Conservation (phyloP, 1,140 invertebrate genomes). For the Cyclina sinensis region DNA sequence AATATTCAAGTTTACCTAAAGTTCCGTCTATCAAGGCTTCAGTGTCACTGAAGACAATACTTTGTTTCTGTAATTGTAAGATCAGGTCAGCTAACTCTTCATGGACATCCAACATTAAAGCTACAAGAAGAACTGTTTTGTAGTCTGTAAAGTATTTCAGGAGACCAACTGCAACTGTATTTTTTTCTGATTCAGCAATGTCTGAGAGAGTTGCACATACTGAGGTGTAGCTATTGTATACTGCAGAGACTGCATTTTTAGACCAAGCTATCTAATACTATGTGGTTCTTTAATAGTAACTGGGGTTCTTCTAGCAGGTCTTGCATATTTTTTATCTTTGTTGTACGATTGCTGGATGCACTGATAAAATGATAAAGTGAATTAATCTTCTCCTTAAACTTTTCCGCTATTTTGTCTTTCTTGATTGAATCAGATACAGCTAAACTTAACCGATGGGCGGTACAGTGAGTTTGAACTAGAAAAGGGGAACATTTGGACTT, state of each 20-base stretch:
- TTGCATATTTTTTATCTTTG: constrained; percentile 48
- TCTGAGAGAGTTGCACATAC: neutral
- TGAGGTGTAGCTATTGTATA: neutral
- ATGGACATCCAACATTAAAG: constrained; percentile 51
- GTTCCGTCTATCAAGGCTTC: neutral
- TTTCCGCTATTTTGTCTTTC: constrained; percentile 32
- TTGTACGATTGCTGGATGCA: constrained; percentile 27
- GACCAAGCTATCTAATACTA: constrained; percentile 29
- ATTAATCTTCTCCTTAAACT: constrained; percentile 56
- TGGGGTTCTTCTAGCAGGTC: constrained; percentile 40
- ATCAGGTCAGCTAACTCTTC: constrained; percentile 18
- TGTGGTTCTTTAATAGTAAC: constrained; percentile 35
- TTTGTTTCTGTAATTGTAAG: constrained; percentile 16
- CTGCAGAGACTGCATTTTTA: constrained; percentile 29
- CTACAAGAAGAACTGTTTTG: constrained; percentile 22
- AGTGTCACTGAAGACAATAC: constrained; percentile 10
- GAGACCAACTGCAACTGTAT: neutral
- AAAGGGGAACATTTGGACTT: constrained; percentile 47
- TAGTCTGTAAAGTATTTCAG: constrained; percentile 25
- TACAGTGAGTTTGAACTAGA: constrained; percentile 34
- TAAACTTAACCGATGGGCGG: constrained; percentile 32
- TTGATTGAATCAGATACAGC: constrained; percentile 52
- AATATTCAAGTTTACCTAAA: too few species aligned
- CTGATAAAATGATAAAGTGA: constrained; percentile 28
- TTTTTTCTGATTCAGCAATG: constrained; percentile 21